Percentiles rank a stretch among this genome's conserved stretches.
Evolutionary conservation across 1,140 invertebrate genomes (phyloP).

Genomic region (Linepithema humile): DNA sequence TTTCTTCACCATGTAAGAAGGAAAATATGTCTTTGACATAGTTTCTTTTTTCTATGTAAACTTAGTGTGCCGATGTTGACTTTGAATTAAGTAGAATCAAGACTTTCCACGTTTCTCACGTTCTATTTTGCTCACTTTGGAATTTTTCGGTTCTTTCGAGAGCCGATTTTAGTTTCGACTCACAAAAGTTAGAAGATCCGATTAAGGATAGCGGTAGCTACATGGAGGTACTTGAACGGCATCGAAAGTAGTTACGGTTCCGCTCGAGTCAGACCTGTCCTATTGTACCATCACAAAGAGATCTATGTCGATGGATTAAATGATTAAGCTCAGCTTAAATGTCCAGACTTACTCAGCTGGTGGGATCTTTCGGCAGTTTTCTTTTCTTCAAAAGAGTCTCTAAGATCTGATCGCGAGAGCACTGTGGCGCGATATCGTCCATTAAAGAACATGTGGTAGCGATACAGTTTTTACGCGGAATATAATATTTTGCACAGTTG

Average conservation of each 20-base stretch:
- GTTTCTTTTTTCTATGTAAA: neutral
- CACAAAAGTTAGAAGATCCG: conserved; percentile 40
- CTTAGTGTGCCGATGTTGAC: conserved; percentile 4
- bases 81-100: conserved; percentile 47
- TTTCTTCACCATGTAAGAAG: neutral
- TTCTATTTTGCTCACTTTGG: conserved; percentile 30
- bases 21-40: neutral
- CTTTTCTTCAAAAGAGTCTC: conserved; percentile 9
- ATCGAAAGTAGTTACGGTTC: conserved; percentile 59
- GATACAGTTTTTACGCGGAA: neutral
- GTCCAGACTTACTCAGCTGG: conserved; percentile 37
- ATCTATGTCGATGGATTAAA: conserved; percentile 62
- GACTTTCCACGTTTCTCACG: conserved; percentile 22
- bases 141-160: conserved; percentile 28
- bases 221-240: conserved; percentile 18
- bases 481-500: neutral
- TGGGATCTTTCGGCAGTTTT: conserved; percentile 14
- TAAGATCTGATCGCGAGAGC: conserved; percentile 12
- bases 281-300: conserved; percentile 62
- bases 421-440: neutral
- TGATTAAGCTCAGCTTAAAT: conserved; percentile 58
- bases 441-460: neutral
- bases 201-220: conserved; percentile 44
- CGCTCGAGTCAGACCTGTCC: conserved; percentile 41
- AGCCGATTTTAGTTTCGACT: conserved; percentile 49